Conservation (phyloP, 2,888 invertebrate species). For the Platerodrilus igneus region DNA sequence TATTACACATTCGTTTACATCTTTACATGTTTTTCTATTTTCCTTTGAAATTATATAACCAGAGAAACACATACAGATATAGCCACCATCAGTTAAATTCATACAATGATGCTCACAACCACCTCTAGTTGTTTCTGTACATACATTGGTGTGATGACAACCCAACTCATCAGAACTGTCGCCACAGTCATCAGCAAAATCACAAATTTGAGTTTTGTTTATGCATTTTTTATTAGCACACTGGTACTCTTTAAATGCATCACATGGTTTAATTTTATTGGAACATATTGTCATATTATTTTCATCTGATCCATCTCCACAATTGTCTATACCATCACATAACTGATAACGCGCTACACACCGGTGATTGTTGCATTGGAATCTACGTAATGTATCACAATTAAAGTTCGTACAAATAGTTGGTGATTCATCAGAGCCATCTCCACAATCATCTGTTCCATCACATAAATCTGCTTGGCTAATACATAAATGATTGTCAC, state of each 20-base stretch:
- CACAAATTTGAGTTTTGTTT: slow-evolving; percentile 73
- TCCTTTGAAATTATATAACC: slow-evolving; percentile 78
- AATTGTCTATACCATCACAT: slow-evolving; percentile 90
- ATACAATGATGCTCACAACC: slow-evolving; percentile 92
- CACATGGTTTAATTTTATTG: slow-evolving; percentile 69
- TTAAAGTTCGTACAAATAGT: slow-evolving; percentile 78
- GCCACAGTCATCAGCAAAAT: slow-evolving; percentile 86
- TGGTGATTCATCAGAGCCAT: slow-evolving; percentile 81
- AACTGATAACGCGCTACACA: slow-evolving; percentile 82
- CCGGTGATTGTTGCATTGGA: slow-evolving; percentile 86
- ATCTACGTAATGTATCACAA: slow-evolving; percentile 76
- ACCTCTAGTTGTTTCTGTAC: slow-evolving; percentile 59
- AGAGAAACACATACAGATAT: slow-evolving; percentile 84
- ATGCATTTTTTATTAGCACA: slow-evolving; percentile 87
- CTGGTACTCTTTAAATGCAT: slow-evolving; percentile 73
- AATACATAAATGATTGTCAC: slow-evolving; percentile 88
- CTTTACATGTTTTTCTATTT: slow-evolving; percentile 80
- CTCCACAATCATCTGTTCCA: slow-evolving; percentile 89
- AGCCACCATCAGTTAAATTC: slow-evolving; percentile 76
- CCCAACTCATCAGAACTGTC: slow-evolving; percentile 88
- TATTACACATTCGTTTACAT: slow-evolving; percentile 83
- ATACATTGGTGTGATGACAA: slow-evolving; percentile 68
- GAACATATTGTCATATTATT: slow-evolving; percentile 89
- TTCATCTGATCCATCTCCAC: slow-evolving; percentile 93
- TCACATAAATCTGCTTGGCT: slow-evolving; percentile 87